phyloP scores from a whole-genome alignment of 1,140 invertebrate species.

The Gryon sp. region DNA sequence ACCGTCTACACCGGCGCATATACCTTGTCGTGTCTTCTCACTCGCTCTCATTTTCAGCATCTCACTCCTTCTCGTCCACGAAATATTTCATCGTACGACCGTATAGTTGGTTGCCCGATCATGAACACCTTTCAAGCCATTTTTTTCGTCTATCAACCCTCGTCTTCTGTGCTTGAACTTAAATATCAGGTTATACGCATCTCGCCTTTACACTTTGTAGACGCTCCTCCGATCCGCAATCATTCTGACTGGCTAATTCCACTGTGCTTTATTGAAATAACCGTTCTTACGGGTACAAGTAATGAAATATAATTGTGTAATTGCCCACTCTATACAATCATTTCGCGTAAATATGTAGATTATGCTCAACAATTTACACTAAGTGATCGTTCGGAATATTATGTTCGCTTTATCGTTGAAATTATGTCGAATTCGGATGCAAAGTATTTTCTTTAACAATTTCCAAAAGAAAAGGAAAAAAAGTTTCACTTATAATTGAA shows the following conservation, averaged over 20 bases:
- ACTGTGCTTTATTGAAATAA: constrained; percentile 65
- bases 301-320: constrained; percentile 67
- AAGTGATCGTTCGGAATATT: constrained; percentile 24
- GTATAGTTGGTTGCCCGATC: constrained; percentile 58
- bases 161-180: constrained; percentile 50
- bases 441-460: not conserved
- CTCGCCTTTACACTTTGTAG: constrained; percentile 59
- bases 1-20: constrained; percentile 51
- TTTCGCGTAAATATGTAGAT: constrained; percentile 60
- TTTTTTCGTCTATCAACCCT: constrained; percentile 65
- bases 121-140: constrained; percentile 66
- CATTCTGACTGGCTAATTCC: constrained; percentile 59
- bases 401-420: constrained; percentile 11
- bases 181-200: constrained; percentile 61
- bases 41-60: constrained; percentile 1
- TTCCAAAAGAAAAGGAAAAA: too few relatives aligned
- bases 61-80: constrained; percentile 38
- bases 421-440: constrained; percentile 18
- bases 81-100: constrained; percentile 54
- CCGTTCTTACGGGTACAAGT: constrained; percentile 42
- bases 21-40: constrained; percentile 34
- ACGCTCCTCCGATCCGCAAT: constrained; percentile 51
- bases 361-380: constrained; percentile 54
- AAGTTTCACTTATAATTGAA: too few relatives aligned
- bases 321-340: constrained; percentile 34